phyloP scores from a whole-genome alignment of 2,888 invertebrate species.

The Acrobasis suavella region DNA sequence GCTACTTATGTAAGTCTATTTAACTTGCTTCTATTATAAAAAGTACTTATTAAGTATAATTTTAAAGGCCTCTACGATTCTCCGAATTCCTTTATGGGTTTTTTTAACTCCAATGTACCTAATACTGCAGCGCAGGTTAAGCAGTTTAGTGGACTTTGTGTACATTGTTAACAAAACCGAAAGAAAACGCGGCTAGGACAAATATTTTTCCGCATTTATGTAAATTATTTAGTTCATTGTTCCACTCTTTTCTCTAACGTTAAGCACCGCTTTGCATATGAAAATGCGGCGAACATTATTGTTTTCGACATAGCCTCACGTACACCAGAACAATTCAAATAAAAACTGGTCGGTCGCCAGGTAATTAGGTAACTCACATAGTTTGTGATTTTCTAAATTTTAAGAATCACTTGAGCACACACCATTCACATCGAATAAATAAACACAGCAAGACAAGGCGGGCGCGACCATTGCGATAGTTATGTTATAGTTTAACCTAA shows the following conservation, averaged over 20 bases:
- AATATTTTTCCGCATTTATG: constrained; percentile 37
- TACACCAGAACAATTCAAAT: constrained; percentile 11
- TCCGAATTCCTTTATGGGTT: too few relatives aligned
- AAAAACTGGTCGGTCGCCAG: constrained; percentile 3
- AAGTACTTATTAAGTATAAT: too few relatives aligned
- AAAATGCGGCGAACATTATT: constrained; percentile 30
- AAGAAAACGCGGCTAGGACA: constrained; percentile 2
- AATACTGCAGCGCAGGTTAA: background rate
- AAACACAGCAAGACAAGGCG: background rate
- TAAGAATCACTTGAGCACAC: background rate
- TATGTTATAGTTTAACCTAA: too few relatives aligned
- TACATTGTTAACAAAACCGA: constrained; percentile 1
- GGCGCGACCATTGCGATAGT: too few relatives aligned
- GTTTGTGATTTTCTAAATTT: constrained; percentile 4
- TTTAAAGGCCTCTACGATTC: too few relatives aligned
- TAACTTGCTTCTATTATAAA: too few relatives aligned
- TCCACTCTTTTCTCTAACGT: constrained; percentile 37
- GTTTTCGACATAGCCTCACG: constrained; percentile 17
- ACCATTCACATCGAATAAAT: background rate
- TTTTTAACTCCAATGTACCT: too few relatives aligned
- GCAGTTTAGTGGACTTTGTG: background rate
- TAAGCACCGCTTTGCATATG: constrained; percentile 44
- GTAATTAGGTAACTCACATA: background rate
- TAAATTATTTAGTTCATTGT: constrained; percentile 41
- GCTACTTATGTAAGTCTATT: too few relatives aligned